Conservation (phyloP, 2,113 vertebrate genomes). For the Rhegmatorhina hoffmannsi region DNA sequence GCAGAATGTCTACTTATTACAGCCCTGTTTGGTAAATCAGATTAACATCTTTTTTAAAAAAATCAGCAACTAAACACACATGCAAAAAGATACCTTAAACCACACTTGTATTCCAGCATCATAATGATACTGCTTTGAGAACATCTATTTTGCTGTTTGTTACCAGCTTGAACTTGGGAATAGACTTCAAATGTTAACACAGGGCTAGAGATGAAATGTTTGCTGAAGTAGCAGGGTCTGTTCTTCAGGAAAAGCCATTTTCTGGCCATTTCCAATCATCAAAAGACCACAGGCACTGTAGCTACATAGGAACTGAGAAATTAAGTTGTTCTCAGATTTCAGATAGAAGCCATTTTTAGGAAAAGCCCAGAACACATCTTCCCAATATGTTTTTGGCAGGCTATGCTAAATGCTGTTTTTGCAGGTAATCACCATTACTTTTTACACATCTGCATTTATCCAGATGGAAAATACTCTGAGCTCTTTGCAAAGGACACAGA, state of each 20-base stretch:
- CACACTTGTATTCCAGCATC: neutral
- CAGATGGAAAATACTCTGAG: neutral
- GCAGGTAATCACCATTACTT: neutral
- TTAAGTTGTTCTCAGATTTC: neutral
- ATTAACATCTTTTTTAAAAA: neutral
- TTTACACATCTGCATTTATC: neutral
- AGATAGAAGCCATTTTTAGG: neutral
- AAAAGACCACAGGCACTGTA: neutral
- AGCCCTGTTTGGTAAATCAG: neutral
- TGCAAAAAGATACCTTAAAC: neutral
- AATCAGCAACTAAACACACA: neutral
- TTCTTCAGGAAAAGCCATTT: neutral
- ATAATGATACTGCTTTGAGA: neutral
- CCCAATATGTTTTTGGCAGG: neutral
- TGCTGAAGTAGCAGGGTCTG: neutral
- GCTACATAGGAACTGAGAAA: neutral
- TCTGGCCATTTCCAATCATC: neutral
- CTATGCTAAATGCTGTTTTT: neutral
- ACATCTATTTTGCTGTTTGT: neutral
- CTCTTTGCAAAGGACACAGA: neutral
- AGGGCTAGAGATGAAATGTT: neutral
- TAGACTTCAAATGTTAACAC: neutral
- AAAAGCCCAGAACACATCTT: neutral
- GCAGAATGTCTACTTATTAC: neutral
- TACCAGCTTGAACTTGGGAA: neutral